Base-by-base conservation (phyloP, 2,888 invertebrate species). In the Drosophila planitibia region DNA sequence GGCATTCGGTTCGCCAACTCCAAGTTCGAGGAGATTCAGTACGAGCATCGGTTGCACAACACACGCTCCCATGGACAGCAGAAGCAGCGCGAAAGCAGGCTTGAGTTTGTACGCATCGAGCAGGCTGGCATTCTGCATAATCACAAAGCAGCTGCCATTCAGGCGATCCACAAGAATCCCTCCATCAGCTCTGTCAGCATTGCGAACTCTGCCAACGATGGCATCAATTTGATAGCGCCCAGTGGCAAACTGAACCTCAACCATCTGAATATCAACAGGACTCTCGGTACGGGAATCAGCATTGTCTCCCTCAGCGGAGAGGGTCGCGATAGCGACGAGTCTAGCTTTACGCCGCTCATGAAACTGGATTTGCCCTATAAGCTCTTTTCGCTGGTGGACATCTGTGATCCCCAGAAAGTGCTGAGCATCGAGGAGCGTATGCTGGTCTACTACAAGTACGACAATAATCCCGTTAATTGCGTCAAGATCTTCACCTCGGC, bases 81-180 rank as follows among this genome's bases (percentile, higher is more conserved):
- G 60, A 95, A 95, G 57, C 94, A 95, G 75, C 95, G 96, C 32
- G 96, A 97, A 87, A 98, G 98, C n/a, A 94, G 95, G 25, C 91
- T 99, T 71, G 95, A 97, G 85, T 96, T 95, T 87, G 95, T 98
- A 0, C 96, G 97, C 83, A 97, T 99, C 57, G 95, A 96, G 59
- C 98, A 99, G 5, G 99, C 99, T 60, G 99, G 99, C 30, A 96
- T 98, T 77, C 94, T 99, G 32, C 99, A 99, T 90, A 98, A 97
- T 88, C 98, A 99, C 92, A 98, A 97, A 93, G 97, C 97, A 0
- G 97, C 99, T 0, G 98, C 99, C 0, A 94, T 99, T 60, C 97
- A 99, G 92, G 96, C 97, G 33, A 96, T 99, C 37, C 96, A 97
- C 85, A 97, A 97, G 90, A 97, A 97, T 79, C 99, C 99, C 0